Base-by-base conservation (phyloP, 2,888 invertebrate species). In the Chromoteleia sp. region DNA sequence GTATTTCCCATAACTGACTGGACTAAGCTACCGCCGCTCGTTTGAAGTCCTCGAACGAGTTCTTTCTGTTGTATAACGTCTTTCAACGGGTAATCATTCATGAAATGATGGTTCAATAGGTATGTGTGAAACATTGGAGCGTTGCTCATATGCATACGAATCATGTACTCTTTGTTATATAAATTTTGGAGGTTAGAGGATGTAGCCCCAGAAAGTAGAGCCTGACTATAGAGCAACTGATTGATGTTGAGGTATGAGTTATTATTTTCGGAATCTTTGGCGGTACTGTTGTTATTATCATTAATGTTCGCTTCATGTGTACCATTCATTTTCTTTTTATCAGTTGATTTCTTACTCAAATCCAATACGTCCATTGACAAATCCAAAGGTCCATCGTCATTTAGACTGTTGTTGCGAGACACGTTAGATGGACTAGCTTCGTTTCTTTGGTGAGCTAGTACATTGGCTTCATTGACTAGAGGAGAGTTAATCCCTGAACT, bases 321-420 rank as follows among this genome's bases (percentile, higher is more conserved):
- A 0, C 87, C 86, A n/a, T 86, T 86, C 6, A 75, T 15, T 30
- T 85, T 85, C 4, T 84, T 84, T 7, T 58, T 86, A 7, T 84
- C 83, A 39, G 85, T 86, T 5, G 89, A 86, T 92, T 97, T 97
- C 89, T 96, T 96, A 89, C 97, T 97, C 82, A 97, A 93, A 92
- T 97, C 97, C 50, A 97, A 93, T 2, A 96, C 97, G 90, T 96
- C 96, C 92, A 95, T 96, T 68, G 95, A 95, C 21, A 96, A 93
- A 91, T 97, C 96, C 67, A 96, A 93, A 0, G 96, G 94, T 19
- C 94, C 91, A 79, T 92, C 92, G 14, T 91, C 90, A 25, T 83
- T 84, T 0, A 68, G 56, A 41, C 52, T 84, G 7, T 43, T 70
- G 2, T 84, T 82, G 36, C 52, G 70, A 17, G 74, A 77, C 83